Base-by-base conservation (phyloP, 2,113 vertebrate genomes). In the Physeter macrocephalus region DNA sequence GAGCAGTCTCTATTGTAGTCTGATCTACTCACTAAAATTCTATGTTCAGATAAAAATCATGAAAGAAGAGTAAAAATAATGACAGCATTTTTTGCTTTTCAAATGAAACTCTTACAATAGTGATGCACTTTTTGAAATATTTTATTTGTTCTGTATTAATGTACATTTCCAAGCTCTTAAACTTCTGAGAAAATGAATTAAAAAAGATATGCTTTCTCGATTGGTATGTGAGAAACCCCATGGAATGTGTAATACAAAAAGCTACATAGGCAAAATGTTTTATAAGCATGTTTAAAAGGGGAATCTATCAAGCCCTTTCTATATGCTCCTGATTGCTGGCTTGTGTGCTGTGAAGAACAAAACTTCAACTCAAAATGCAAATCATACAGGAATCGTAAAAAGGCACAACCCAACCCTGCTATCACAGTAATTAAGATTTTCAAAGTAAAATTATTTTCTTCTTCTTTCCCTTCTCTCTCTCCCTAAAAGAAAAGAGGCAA, bases 401-500 rank as follows among this genome's bases (percentile, higher is more conserved):
- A 89, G 91, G 91, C 0, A 0, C 34, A 84, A 71, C 46, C 95
- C 71, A 98, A 84, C 96, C 82, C 89, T 43, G 74, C 82, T 88
- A 97, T 82, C 71, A 97, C 92, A 94, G 95, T 61, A 98, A 98
- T 98, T 98, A 96, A 72, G 95, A 97, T 93, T 98, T 98, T 95
- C 97, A 61, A 98, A 98, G 96, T 98, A 98, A 96, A 97, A 96
- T 96, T 96, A 98, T 98, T 97, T 85, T 97, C 75, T 97, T 97
- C 95, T 86, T 90, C 96, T 98, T 92, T 74, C 71, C 36, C 36
- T 25, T 77, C 8, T n/a, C 54, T 62, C 4, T 81, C 43, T 62
- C 74, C 81, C n/a, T 67, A 34, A 49, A 52, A 64, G 69, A 49
- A 81, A 74, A 57, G 93, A 97, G 85, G 69, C 78, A 95, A 43